These are phyloP conservation scores for Papilio protenor DNA, from an alignment of 2,888 invertebrate species.

Conservation along the genomic window DNA sequence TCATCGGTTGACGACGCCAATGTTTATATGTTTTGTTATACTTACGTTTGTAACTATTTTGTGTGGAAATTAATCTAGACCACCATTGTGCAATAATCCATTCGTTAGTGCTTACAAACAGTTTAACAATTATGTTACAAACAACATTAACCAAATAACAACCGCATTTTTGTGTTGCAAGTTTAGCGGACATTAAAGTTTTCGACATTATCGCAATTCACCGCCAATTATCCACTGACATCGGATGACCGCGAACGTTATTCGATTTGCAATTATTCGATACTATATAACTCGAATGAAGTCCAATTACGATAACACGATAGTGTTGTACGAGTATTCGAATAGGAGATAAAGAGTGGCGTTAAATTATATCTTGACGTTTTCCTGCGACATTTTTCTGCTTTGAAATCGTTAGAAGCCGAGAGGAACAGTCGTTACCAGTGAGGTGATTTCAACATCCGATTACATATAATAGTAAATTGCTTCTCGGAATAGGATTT, in stretches of 20 bases:
- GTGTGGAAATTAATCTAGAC: background rate
- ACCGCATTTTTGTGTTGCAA: constrained; percentile 24
- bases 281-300: constrained; percentile 26
- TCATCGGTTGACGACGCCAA: no score
- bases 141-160: constrained; percentile 10
- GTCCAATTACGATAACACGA: constrained; percentile 39
- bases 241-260: constrained; percentile 39
- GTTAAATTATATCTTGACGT: constrained; percentile 65
- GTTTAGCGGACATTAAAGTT: constrained; percentile 20
- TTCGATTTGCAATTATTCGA: constrained; percentile 38
- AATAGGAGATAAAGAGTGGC: constrained; percentile 54
- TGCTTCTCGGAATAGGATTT: constrained; percentile 41
- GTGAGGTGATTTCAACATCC: constrained; percentile 44
- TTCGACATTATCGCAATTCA: constrained; percentile 33
- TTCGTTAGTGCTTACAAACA: constrained; percentile 6
- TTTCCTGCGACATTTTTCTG: constrained; percentile 66
- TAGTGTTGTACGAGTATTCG: constrained; percentile 29
- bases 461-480: constrained; percentile 45
- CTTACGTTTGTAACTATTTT: background rate
- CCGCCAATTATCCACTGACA: constrained; percentile 45
- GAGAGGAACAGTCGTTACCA: constrained; percentile 52
- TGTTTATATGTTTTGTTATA: no score
- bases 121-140: constrained; percentile 12
- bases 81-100: background rate
- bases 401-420: constrained; percentile 56